Evolutionary conservation across 2,888 invertebrate species (phyloP), one percentile per base, ranked within the genome.

Genomic region (Synanthedon andrenaeformis): DNA sequence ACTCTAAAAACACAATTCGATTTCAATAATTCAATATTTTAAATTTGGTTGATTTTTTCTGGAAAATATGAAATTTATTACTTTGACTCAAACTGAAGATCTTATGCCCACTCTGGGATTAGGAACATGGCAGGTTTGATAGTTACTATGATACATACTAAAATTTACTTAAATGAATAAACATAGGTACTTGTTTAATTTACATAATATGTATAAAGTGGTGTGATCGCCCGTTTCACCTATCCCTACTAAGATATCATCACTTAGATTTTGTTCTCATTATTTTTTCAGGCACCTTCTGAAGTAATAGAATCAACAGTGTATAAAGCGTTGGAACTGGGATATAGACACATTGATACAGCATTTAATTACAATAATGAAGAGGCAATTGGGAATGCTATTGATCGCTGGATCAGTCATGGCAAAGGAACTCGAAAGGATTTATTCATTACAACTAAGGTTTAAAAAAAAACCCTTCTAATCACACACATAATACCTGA

Each of bases 361-460:
- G 94, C 94, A 35, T 92, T 92, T 69, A 92, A 92, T 79, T 95
- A 95, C 67, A 91, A 91, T 59, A 95, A 94, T 64, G 94, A 95
- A 76, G 92, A 91, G 59, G 89, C 91, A 1, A 92, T 95, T 59
- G 94, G 94, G 4, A 87, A 83, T 54, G 92, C 90, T 41, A 74
- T 95, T 52, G 89, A 90, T 62, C 89, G 89, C 66, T 92, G 92
- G 91, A 83, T 94, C 41, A 71, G 82, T 23, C 82, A 89, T 51
- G 92, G 91, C 45, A 89, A 89, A 65, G 90, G 92, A 11, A 89
- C 82, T 56, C 82, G 95, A 55, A 89, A 92, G 63, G 93, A 94
- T 52, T 79, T 95, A 56, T 95, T 94, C 78, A 89, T 95, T 57
- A 93, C 93, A 35, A 93, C 94, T n/a, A 95, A 95, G 90, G 94